Evolutionary conservation across 1,140 invertebrate genomes (phyloP).

Genomic region (Littorina saxatilis): DNA sequence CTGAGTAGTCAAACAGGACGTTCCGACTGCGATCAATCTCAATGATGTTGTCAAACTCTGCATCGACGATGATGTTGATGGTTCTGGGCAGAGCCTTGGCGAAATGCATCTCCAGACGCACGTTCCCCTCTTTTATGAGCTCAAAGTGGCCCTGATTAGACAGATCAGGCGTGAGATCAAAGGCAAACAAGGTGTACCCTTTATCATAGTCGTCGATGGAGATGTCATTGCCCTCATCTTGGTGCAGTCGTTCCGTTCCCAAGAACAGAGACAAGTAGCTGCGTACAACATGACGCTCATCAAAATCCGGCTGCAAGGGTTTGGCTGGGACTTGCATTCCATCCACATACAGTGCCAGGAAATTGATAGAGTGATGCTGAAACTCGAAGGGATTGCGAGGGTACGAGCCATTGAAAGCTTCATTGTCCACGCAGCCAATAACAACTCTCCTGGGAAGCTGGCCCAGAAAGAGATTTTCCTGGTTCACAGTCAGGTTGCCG

Average conservation of each 20-base stretch:
- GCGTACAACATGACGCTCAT: neutral
- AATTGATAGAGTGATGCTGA: neutral
- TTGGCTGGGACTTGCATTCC: constrained; percentile 21
- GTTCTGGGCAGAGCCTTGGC: no score
- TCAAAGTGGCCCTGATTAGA: no score
- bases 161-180: constrained; percentile 4
- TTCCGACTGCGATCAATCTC: no score
- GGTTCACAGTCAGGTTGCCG: neutral
- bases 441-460: neutral
- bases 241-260: neutral
- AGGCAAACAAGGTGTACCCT: constrained; percentile 17
- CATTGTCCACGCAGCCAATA: constrained; percentile 17
- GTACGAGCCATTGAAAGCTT: constrained; percentile 21
- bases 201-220: neutral
- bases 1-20: no score
- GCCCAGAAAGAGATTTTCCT: constrained; percentile 33
- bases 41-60: no score
- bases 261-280: neutral
- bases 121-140: no score
- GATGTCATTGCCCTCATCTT: constrained; percentile 6
- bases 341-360: neutral
- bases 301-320: constrained; percentile 10
- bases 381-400: constrained; percentile 23
- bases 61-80: no score
- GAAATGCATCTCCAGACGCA: no score